These are phyloP conservation scores for Lithophane leautieri DNA, from an alignment of 2,888 invertebrate species.

Conservation along the genomic window DNA sequence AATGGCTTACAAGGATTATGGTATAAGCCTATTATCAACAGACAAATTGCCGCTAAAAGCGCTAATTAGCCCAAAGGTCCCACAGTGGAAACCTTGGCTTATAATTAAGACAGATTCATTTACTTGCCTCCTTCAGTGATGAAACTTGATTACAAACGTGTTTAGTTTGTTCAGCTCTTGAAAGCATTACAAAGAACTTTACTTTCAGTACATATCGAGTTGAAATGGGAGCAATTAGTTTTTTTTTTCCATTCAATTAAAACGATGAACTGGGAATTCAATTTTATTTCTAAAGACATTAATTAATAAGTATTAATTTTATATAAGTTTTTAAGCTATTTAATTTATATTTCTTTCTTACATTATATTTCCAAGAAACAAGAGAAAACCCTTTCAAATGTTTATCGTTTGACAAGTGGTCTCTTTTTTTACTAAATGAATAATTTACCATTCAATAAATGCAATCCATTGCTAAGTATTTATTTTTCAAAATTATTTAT, in stretches of 20 bases:
- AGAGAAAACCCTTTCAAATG: neutral
- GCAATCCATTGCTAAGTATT: neutral
- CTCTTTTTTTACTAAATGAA: neutral
- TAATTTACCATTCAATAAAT: slow-evolving; percentile 3
- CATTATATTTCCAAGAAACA: neutral
- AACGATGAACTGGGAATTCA: neutral
- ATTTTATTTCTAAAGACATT: neutral
- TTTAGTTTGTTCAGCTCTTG: slow-evolving; percentile 57
- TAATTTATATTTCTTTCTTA: neutral
- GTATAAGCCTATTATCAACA: slow-evolving; percentile 54
- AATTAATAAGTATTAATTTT: neutral
- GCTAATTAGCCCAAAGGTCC: slow-evolving; percentile 76
- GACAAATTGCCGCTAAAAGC: slow-evolving; percentile 64
- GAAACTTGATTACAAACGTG: slow-evolving; percentile 73
- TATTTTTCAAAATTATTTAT: neutral
- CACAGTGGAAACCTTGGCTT: slow-evolving; percentile 72
- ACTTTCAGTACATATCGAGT: slow-evolving; percentile 8
- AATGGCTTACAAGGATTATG: slow-evolving; percentile 40
- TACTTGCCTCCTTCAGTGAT: slow-evolving; percentile 70
- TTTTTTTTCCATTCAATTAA: neutral
- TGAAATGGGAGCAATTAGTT: slow-evolving; percentile 31
- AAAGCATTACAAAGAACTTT: slow-evolving; percentile 32
- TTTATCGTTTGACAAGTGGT: neutral
- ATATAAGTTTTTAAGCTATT: neutral
- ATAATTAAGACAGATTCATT: slow-evolving; percentile 82